Evolutionary conservation across 2,888 invertebrate genomes (phyloP).

Genomic region (Andrena minutula): DNA sequence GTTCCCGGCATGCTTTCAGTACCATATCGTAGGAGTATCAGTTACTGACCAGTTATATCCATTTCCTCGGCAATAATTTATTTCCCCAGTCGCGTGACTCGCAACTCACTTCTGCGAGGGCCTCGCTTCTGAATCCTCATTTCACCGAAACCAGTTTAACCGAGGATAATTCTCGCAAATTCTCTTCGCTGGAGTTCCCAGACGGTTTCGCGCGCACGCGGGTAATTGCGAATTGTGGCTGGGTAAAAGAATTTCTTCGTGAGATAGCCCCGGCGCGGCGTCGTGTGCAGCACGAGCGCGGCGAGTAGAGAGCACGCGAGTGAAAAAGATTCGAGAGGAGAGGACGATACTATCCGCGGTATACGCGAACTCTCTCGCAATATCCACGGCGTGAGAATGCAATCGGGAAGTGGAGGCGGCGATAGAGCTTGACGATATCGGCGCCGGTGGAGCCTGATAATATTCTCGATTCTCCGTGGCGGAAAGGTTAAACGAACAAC

Average conservation of each 20-base stretch:
- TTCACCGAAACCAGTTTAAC: neutral
- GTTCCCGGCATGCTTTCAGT: neutral
- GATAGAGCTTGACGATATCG: slow-evolving; percentile 59
- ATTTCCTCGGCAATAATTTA: neutral
- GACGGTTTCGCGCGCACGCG: slow-evolving; percentile 8
- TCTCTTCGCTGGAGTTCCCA: slow-evolving; percentile 31
- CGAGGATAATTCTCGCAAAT: slow-evolving; percentile 39
- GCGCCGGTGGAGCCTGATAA: slow-evolving; percentile 34
- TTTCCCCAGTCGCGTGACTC: slow-evolving; percentile 1
- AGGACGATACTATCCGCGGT: slow-evolving; percentile 37
- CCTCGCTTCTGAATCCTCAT: neutral
- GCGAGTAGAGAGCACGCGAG: neutral
- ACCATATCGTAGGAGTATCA: neutral
- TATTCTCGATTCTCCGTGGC: slow-evolving; percentile 24
- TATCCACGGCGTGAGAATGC: slow-evolving; percentile 63
- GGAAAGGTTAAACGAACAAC: slow-evolving; percentile 52
- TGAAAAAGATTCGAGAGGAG: neutral
- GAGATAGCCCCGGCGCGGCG: slow-evolving; percentile 17
- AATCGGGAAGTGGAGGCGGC: slow-evolving; percentile 48
- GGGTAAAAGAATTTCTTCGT: slow-evolving; percentile 59
- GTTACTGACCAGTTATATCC: neutral
- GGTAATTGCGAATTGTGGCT: slow-evolving; percentile 33
- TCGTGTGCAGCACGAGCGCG: slow-evolving; percentile 12
- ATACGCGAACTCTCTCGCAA: slow-evolving; percentile 22
- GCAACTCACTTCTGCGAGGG: neutral